A percentile compares a stretch with the other conserved stretches of the same genome.
phyloP scores from a whole-genome alignment of 2,797 vertebrate genomes.

The Clarias laeviceps region DNA sequence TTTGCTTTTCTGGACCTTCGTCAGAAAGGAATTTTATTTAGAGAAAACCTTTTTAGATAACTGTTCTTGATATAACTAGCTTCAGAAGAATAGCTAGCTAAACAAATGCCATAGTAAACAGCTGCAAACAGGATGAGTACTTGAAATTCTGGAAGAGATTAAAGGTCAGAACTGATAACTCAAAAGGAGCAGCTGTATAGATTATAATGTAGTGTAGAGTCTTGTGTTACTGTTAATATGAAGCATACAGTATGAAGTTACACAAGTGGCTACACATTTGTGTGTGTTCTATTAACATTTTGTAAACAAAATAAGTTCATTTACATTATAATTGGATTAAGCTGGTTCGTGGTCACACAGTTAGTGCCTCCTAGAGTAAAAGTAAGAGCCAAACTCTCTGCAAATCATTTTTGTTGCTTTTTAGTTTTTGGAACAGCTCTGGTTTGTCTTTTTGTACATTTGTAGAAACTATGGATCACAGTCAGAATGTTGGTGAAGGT shows the following conservation, averaged over 20 bases:
- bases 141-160: not conserved
- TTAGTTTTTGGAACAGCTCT: not conserved
- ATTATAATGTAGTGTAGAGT: not conserved
- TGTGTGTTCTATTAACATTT: not conserved
- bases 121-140: not conserved
- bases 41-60: not conserved
- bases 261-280: not conserved
- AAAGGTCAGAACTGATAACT: not conserved
- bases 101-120: not conserved
- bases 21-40: not conserved
- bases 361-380: not conserved
- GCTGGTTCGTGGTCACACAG: not conserved
- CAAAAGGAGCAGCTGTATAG: not conserved
- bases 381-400: not conserved
- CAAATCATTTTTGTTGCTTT: not conserved
- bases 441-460: not conserved
- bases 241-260: not conserved
- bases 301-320: not conserved
- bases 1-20: not conserved
- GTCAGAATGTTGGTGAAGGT: not conserved
- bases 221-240: not conserved
- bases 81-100: not conserved
- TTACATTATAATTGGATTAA: not conserved
- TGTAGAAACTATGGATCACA: not conserved
- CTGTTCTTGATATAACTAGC: not conserved